These are phyloP conservation scores for Pristionchus arcanus DNA, from an alignment of 2,888 invertebrate genomes.

Conservation along the genomic window DNA sequence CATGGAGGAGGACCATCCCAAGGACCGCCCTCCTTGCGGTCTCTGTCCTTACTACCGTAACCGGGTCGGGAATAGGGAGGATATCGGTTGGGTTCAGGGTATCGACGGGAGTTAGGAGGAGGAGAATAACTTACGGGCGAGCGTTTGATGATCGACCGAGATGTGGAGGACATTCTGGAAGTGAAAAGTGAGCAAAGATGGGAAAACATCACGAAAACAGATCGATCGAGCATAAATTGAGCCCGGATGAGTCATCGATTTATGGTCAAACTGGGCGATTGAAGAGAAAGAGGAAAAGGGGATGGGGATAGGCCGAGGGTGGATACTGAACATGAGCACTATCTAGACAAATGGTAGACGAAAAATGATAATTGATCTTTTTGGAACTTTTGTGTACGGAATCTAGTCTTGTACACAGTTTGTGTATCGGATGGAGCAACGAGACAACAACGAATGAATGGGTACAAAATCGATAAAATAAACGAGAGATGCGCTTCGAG, in stretches of 20 bases:
- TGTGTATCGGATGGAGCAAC: not conserved
- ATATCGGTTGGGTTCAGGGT: not conserved
- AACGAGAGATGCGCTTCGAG: not conserved
- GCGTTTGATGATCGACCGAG: not conserved
- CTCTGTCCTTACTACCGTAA: not conserved
- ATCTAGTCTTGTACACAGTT: not conserved
- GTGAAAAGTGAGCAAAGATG: not conserved
- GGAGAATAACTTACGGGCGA: conserved; percentile 29
- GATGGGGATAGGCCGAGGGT: not conserved
- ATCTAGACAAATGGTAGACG: not conserved
- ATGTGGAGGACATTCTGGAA: conserved; percentile 1
- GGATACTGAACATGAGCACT: not conserved
- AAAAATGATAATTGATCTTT: not conserved
- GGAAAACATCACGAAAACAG: not conserved
- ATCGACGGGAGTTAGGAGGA: not conserved
- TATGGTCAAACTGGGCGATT: not conserved
- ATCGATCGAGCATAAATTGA: not conserved
- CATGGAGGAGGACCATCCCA: not conserved
- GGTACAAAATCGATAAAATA: not conserved
- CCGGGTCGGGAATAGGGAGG: not conserved
- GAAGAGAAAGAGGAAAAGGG: not conserved
- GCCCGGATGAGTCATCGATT: not conserved
- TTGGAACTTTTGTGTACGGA: not conserved
- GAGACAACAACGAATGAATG: not conserved
- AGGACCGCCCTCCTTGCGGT: not conserved